A percentile compares a stretch with the other conserved stretches of the same genome.
Conservation (phyloP, 1,140 invertebrate genomes). For the Glossosoma conforme region DNA sequence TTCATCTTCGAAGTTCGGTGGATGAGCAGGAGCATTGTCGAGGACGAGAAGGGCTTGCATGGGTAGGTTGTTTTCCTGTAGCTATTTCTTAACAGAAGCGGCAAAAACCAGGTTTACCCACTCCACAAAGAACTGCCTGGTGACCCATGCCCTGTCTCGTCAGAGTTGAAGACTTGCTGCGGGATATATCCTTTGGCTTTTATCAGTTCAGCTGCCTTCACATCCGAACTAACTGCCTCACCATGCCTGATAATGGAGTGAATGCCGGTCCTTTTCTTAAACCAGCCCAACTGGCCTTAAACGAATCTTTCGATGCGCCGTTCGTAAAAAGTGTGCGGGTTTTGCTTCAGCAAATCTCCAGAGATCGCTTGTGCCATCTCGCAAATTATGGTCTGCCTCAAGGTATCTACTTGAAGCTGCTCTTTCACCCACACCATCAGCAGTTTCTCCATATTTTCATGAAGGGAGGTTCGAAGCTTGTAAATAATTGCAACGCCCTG, state of each 20-base stretch:
- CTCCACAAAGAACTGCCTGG: slow-evolving; percentile 37
- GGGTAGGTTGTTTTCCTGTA: slow-evolving; percentile 34
- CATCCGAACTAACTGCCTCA: not conserved
- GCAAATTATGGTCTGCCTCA: not conserved
- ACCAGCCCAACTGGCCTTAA: slow-evolving; percentile 33
- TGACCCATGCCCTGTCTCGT: slow-evolving; percentile 43
- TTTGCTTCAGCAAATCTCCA: not conserved
- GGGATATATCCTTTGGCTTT: slow-evolving; percentile 32
- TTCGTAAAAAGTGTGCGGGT: not conserved
- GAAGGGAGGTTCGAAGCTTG: no score
- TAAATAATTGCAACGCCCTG: no score
- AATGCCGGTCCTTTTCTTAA: slow-evolving; percentile 33
- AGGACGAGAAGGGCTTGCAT: slow-evolving; percentile 35
- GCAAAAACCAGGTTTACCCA: slow-evolving; percentile 34
- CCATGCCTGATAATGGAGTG: slow-evolving; percentile 30
- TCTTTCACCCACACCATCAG: no score
- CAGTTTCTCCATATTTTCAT: no score
- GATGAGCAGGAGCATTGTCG: slow-evolving; percentile 37
- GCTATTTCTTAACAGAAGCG: slow-evolving; percentile 36
- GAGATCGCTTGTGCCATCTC: not conserved
- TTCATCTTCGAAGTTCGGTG: slow-evolving; percentile 32
- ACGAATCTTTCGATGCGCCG: not conserved
- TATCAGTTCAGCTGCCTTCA: slow-evolving; percentile 30
- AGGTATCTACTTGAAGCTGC: no score
- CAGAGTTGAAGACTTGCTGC: slow-evolving; percentile 40